phyloP scores from a whole-genome alignment of 2,113 vertebrate genomes.

The Takifugu flavidus region DNA sequence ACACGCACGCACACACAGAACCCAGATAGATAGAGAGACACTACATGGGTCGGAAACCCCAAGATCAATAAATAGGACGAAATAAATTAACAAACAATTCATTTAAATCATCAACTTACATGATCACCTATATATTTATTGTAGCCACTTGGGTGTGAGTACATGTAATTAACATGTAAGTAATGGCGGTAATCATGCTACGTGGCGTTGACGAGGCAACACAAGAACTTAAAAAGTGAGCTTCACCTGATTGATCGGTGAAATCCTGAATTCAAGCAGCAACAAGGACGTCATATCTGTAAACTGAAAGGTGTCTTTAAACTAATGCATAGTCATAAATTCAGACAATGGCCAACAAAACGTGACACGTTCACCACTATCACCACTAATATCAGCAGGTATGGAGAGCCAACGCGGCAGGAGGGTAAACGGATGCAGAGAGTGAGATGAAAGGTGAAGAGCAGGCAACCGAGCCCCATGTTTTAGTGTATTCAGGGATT shows the following conservation, averaged over 20 bases:
- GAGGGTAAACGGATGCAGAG: slow-evolving; percentile 39
- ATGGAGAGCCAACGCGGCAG: slow-evolving; percentile 47
- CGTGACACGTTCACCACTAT: slow-evolving; percentile 50
- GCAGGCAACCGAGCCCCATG: slow-evolving; percentile 43
- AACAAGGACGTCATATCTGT: neutral
- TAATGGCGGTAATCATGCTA: slow-evolving; percentile 50
- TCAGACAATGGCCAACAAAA: slow-evolving; percentile 51
- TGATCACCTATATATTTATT: slow-evolving; percentile 23
- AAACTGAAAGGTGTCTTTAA: slow-evolving; percentile 41
- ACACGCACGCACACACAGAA: slow-evolving; percentile 37
- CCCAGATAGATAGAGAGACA: slow-evolving; percentile 59
- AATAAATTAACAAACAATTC: slow-evolving; percentile 61
- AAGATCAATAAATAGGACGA: slow-evolving; percentile 59
- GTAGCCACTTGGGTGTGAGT: slow-evolving; percentile 32
- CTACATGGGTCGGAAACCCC: slow-evolving; percentile 47
- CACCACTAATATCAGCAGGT: slow-evolving; percentile 58
- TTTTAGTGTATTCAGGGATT: slow-evolving; percentile 18
- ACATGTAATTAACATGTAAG: slow-evolving; percentile 35
- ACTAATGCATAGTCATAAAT: slow-evolving; percentile 73
- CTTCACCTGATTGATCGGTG: slow-evolving; percentile 48
- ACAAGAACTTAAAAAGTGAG: slow-evolving; percentile 28
- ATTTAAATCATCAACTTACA: slow-evolving; percentile 25
- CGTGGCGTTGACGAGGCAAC: slow-evolving; percentile 40
- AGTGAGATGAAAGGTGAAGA: slow-evolving; percentile 41
- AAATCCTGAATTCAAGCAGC: neutral